phyloP scores from a whole-genome alignment of 2,797 vertebrate genomes.

The Hydrocynus forskahlii region DNA sequence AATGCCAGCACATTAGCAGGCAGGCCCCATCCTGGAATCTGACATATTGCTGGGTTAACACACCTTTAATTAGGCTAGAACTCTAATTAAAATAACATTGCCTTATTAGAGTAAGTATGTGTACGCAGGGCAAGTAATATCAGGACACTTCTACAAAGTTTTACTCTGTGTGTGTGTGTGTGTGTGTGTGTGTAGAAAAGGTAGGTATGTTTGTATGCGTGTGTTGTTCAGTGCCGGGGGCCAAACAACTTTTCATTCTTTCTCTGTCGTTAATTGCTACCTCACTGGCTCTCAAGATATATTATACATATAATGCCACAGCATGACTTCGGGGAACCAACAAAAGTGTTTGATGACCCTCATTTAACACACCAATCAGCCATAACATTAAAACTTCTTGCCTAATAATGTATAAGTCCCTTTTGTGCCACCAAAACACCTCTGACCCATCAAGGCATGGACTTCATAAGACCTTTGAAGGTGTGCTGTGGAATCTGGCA shows the following conservation, averaged over 20 bases:
- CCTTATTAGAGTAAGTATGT: constrained; percentile 1
- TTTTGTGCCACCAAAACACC: too few species aligned
- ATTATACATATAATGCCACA: neutral
- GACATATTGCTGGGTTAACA: constrained; percentile 22
- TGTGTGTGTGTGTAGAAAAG: constrained; percentile 37
- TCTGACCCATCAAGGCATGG: too few species aligned
- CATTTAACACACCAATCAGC: neutral
- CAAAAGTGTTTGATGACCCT: neutral
- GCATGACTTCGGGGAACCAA: neutral
- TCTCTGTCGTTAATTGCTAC: constrained; percentile 20
- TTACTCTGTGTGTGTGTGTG: neutral
- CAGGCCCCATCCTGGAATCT: neutral
- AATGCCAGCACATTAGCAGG: constrained; percentile 37
- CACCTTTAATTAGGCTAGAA: constrained; percentile 37
- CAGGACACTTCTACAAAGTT: neutral
- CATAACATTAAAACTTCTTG: too few species aligned
- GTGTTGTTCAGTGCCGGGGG: constrained; percentile 6
- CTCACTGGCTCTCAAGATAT: neutral
- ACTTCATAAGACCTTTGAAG: too few species aligned
- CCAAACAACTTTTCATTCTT: neutral
- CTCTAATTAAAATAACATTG: constrained; percentile 20
- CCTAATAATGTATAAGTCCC: too few species aligned
- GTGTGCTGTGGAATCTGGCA: too few species aligned
- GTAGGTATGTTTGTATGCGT: constrained; percentile 31
- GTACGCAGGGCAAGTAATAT: neutral